A percentile compares a stretch with the other conserved stretches of the same genome.
Evolutionary conservation across 2,113 vertebrate species (phyloP).

Genomic region (Solenodon paradoxus): DNA sequence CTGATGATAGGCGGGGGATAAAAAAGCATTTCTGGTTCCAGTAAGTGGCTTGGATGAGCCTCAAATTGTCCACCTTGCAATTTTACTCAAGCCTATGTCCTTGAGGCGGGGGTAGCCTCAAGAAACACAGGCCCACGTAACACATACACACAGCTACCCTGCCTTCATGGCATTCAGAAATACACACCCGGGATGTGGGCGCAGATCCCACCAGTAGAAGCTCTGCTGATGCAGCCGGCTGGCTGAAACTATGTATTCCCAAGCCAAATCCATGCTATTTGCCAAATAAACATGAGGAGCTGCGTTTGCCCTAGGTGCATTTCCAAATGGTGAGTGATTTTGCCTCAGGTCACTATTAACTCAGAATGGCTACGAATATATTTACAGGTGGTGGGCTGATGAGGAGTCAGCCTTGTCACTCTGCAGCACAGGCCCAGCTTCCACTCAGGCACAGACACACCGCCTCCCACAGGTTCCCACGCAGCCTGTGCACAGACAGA

Average conservation of each 20-base stretch:
- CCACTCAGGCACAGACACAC: neutral
- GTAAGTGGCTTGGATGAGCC: neutral
- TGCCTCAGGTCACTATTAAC: neutral
- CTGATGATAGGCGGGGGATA: neutral
- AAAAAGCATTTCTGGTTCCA: neutral
- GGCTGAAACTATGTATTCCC: neutral
- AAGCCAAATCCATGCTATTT: neutral
- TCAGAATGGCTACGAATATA: neutral
- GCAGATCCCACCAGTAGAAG: neutral
- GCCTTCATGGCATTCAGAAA: neutral
- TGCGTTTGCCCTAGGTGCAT: neutral
- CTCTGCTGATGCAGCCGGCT: neutral
- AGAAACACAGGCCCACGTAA: neutral
- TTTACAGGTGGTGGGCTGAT: neutral
- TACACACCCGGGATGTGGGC: neutral
- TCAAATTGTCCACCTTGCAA: neutral
- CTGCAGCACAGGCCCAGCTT: neutral
- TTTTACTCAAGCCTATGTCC: neutral
- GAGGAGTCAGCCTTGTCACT: neutral
- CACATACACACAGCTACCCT: neutral
- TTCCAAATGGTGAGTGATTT: neutral
- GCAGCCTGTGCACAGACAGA: neutral
- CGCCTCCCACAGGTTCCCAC: neutral
- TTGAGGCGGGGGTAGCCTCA: neutral
- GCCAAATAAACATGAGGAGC: neutral